These are phyloP conservation scores for Phalera bucephala DNA, from an alignment of 2,888 invertebrate genomes.

Conservation along the genomic window DNA sequence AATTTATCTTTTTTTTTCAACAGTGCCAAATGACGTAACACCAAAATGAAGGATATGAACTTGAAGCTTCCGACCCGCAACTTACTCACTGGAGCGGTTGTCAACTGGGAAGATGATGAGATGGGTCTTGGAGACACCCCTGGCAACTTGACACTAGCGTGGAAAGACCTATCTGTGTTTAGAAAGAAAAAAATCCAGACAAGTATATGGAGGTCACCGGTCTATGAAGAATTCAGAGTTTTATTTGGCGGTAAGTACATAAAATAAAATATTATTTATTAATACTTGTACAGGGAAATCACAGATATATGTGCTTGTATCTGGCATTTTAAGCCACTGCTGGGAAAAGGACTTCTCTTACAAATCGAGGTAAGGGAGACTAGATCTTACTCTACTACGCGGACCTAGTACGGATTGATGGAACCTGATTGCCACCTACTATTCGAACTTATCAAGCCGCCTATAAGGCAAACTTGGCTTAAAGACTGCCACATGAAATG, in stretches of 20 bases:
- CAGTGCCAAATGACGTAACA: constrained; percentile 61
- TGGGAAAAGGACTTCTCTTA: too few species aligned
- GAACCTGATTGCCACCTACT: too few species aligned
- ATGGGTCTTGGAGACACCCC: constrained; percentile 57
- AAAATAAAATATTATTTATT: constrained; percentile 4
- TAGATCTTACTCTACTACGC: too few species aligned
- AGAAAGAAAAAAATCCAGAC: constrained; percentile 71
- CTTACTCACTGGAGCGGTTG: constrained; percentile 68
- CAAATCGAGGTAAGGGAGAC: too few species aligned
- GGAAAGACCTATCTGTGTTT: constrained; percentile 80
- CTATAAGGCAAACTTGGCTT: too few species aligned
- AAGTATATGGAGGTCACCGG: constrained; percentile 75
- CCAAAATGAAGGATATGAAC: constrained; percentile 53
- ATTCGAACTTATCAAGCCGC: too few species aligned
- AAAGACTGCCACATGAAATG: too few species aligned
- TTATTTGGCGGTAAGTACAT: constrained; percentile 76
- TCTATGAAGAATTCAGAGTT: constrained; percentile 77
- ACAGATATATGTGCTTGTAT: too few species aligned
- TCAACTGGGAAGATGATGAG: constrained; percentile 75
- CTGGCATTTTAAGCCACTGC: too few species aligned
- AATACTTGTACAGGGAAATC: background rate
- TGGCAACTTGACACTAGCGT: constrained; percentile 72
- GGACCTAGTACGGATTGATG: too few species aligned
- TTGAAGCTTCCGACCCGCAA: constrained; percentile 69
- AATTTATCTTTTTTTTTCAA: too few species aligned